A percentile compares a stretch with the other conserved stretches of the same genome.
Conservation (phyloP, 2,888 invertebrate genomes). For the Argynnis bischoffii region DNA sequence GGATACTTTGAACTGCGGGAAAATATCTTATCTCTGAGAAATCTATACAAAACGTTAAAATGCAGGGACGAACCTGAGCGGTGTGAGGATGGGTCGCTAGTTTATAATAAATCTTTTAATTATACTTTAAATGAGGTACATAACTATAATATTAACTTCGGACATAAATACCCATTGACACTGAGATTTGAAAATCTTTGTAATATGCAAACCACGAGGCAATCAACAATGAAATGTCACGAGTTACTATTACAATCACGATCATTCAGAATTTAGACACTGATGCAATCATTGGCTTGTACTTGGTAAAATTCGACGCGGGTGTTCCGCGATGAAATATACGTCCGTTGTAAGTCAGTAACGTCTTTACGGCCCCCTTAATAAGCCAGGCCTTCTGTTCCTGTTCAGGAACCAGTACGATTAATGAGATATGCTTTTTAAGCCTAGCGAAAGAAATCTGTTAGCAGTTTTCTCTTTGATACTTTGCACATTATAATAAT, state of each 20-base stretch:
- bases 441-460: slow-evolving; percentile 7
- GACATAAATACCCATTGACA: too few species aligned
- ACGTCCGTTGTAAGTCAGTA: slow-evolving; percentile 42
- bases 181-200: neutral
- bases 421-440: slow-evolving; percentile 30
- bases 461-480: neutral
- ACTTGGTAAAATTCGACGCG: slow-evolving; percentile 46
- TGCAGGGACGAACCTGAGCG: too few species aligned
- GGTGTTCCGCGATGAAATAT: slow-evolving; percentile 57
- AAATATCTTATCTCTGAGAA: too few species aligned
- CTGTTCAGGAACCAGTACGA: slow-evolving; percentile 32
- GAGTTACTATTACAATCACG: slow-evolving; percentile 19
- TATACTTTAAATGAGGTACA: too few species aligned
- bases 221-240: slow-evolving; percentile 1
- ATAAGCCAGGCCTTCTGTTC: slow-evolving; percentile 48
- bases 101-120: too few species aligned
- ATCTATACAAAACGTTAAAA: too few species aligned
- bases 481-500: neutral
- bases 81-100: too few species aligned
- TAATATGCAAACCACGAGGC: slow-evolving; percentile 2
- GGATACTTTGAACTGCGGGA: too few species aligned
- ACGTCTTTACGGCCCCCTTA: slow-evolving; percentile 54
- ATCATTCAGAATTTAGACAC: slow-evolving; percentile 21
- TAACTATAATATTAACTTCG: too few species aligned
- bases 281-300: slow-evolving; percentile 26